phyloP scores from a whole-genome alignment of 2,113 vertebrate species.

The Hystrix brachyura region DNA sequence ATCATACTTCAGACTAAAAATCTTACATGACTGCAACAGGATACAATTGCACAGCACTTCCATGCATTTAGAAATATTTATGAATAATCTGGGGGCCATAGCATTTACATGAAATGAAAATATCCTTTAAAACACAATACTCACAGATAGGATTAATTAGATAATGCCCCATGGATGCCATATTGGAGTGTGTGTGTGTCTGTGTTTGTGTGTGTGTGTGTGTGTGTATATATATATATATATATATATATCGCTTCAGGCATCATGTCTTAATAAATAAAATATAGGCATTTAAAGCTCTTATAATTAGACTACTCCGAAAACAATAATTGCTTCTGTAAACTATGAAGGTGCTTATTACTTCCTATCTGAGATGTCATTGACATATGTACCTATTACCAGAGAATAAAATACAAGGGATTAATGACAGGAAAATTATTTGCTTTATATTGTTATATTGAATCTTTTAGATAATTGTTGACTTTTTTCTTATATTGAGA shows the following conservation, averaged over 20 bases:
- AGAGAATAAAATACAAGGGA: background rate
- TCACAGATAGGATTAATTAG: background rate
- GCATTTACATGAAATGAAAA: background rate
- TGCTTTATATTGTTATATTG: background rate
- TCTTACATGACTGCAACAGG: background rate
- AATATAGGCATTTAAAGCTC: background rate
- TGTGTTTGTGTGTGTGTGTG: background rate
- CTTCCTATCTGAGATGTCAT: background rate
- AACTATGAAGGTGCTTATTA: background rate
- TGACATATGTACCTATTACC: background rate
- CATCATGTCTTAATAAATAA: slow-evolving; percentile 25
- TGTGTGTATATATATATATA: background rate
- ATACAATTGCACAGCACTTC: background rate
- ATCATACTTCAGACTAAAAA: background rate
- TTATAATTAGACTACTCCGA: background rate
- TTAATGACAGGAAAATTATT: background rate
- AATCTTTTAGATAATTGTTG: background rate
- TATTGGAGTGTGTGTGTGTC: background rate
- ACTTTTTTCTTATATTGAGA: background rate
- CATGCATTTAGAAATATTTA: background rate
- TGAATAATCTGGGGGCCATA: background rate
- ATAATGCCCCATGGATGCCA: background rate
- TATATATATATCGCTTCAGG: background rate
- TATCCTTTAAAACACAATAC: slow-evolving; percentile 12
- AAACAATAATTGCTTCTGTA: background rate